Evolutionary conservation across 2,888 invertebrate genomes (phyloP).

Genomic region (Archips xylosteana): DNA sequence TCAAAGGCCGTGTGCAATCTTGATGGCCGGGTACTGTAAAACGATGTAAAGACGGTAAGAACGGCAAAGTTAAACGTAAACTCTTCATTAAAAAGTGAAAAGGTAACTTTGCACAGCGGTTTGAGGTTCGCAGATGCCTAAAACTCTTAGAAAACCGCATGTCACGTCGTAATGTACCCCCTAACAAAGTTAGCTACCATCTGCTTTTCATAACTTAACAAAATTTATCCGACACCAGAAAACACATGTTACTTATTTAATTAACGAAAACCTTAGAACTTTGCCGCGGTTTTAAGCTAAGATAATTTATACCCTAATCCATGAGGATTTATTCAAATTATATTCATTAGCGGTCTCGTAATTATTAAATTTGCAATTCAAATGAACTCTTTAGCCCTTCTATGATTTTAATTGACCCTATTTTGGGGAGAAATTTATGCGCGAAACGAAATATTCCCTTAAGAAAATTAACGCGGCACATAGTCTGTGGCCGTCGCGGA

Average conservation of each 20-base stretch:
- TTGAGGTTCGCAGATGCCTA: conserved; percentile 1
- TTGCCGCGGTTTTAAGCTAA: background rate
- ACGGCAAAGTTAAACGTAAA: background rate
- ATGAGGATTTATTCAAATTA: conserved; percentile 39
- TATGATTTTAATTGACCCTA: conserved; percentile 18
- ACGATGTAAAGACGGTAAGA: background rate
- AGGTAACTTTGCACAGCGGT: conserved; percentile 3
- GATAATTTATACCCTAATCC: conserved; percentile 36
- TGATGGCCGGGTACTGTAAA: too few species aligned
- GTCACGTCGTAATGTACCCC: background rate
- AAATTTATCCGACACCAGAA: background rate
- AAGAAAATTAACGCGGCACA: conserved; percentile 13
- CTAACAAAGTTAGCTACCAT: background rate
- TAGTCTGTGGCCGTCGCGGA: background rate
- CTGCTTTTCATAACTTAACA: background rate
- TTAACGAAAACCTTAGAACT: conserved; percentile 13
- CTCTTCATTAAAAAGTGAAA: background rate
- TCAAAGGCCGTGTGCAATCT: too few species aligned
- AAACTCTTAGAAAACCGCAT: conserved; percentile 1
- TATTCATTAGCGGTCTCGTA: conserved; percentile 38
- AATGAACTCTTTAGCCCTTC: conserved; percentile 37
- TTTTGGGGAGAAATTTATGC: conserved; percentile 14
- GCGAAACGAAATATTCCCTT: conserved; percentile 4
- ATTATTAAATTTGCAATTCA: conserved; percentile 44
- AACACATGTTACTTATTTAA: conserved; percentile 19